phyloP scores from a whole-genome alignment of 1,140 invertebrate species.

The Drosophila bifasciata region DNA sequence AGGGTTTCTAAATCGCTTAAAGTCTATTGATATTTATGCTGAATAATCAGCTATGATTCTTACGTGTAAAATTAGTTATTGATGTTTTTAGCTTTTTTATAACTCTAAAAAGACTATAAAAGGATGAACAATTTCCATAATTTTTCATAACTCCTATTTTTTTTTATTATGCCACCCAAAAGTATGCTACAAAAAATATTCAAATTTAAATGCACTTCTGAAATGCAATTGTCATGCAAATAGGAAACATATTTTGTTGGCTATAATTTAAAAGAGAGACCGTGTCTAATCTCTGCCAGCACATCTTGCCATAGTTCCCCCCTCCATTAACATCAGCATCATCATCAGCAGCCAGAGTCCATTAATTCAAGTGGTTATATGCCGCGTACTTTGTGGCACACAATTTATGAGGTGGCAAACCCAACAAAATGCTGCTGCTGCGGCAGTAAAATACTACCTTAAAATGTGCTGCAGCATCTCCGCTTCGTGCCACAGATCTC shows the following conservation, averaged over 20 bases:
- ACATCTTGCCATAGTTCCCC: conserved; percentile 33
- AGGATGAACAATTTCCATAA: too few relatives aligned
- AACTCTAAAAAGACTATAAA: too few relatives aligned
- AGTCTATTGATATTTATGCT: too few relatives aligned
- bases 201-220: neutral
- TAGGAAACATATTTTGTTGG: neutral
- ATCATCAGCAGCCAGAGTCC: conserved; percentile 5
- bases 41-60: too few relatives aligned
- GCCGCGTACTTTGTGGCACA: conserved; percentile 28
- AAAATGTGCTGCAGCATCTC: conserved; percentile 31
- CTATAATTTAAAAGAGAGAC: too few relatives aligned
- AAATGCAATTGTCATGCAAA: neutral
- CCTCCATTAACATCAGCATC: conserved; percentile 17
- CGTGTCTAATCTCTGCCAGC: conserved; percentile 21
- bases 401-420: conserved; percentile 36
- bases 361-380: conserved; percentile 48
- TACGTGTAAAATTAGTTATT: too few relatives aligned
- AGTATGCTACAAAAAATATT: conserved; percentile 15
- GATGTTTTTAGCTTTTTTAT: too few relatives aligned
- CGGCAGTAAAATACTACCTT: conserved; percentile 24
- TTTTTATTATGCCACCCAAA: conserved; percentile 1
- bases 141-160: too few relatives aligned
- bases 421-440: conserved; percentile 21
- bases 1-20: too few relatives aligned
- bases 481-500: conserved; percentile 6